These are phyloP conservation scores for Nomia melanderi DNA, from an alignment of 1,140 invertebrate species.

Conservation along the genomic window DNA sequence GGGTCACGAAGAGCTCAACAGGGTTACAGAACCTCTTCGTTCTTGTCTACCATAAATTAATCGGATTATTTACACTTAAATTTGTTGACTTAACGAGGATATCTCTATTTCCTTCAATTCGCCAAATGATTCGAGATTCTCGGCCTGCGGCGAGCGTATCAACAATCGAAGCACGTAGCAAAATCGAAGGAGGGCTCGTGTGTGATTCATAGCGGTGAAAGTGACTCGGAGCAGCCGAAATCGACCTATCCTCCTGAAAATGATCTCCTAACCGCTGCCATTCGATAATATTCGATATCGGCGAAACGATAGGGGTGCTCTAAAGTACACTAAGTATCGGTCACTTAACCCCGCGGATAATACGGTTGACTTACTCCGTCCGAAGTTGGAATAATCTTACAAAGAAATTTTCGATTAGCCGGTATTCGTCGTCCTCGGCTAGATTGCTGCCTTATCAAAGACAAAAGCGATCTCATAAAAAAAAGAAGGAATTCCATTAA, in stretches of 20 bases:
- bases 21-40: too few relatives aligned
- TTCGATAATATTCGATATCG: neutral
- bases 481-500: constrained; percentile 65
- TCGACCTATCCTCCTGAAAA: neutral
- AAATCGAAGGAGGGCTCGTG: neutral
- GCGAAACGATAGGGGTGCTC: too few relatives aligned
- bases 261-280: neutral
- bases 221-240: neutral
- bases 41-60: too few relatives aligned
- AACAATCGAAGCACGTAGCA: constrained; percentile 1
- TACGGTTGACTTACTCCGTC: neutral
- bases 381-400: constrained; percentile 23
- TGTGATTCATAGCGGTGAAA: neutral
- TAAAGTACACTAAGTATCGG: neutral
- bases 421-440: neutral
- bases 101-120: too few relatives aligned
- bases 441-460: constrained; percentile 38
- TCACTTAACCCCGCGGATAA: constrained; percentile 14
- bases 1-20: too few relatives aligned
- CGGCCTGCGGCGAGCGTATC: neutral
- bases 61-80: too few relatives aligned
- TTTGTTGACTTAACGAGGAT: too few relatives aligned
- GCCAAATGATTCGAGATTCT: too few relatives aligned
- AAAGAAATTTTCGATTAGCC: constrained; percentile 51
- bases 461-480: constrained; percentile 55